phyloP scores from a whole-genome alignment of 2,797 vertebrate genomes.

The Pristis pectinata region DNA sequence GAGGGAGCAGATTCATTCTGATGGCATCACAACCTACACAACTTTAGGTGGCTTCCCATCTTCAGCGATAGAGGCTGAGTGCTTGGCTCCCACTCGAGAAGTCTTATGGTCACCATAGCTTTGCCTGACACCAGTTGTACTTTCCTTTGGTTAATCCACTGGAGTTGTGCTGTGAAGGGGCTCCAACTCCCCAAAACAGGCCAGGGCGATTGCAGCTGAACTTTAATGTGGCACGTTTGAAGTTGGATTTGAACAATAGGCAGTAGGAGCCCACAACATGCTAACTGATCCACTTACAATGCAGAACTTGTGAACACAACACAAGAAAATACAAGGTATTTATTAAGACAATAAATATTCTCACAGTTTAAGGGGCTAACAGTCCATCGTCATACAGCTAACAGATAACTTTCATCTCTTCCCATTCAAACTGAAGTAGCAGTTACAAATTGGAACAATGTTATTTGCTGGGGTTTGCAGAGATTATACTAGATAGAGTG shows the following conservation, averaged over 20 bases:
- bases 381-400: not conserved
- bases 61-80: not conserved
- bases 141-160: not conserved
- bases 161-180: not conserved
- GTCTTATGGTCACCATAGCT: not conserved
- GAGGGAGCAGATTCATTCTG: not conserved
- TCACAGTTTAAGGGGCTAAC: not conserved
- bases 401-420: not conserved
- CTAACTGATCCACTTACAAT: not conserved
- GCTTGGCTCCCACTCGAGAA: not conserved
- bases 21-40: no score
- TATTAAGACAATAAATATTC: not conserved
- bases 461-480: not conserved
- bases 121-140: not conserved
- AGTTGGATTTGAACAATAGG: not conserved
- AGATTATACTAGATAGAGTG: not conserved
- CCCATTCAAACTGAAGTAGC: constrained; percentile 1
- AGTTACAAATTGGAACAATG: not conserved
- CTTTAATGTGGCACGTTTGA: not conserved
- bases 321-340: not conserved
- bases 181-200: not conserved
- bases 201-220: not conserved
- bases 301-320: not conserved
- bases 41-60: not conserved
- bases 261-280: not conserved